A percentile compares a stretch with the other conserved stretches of the same genome.
Evolutionary conservation across 2,797 vertebrate genomes (phyloP).

Genomic region (Morelia viridis): DNA sequence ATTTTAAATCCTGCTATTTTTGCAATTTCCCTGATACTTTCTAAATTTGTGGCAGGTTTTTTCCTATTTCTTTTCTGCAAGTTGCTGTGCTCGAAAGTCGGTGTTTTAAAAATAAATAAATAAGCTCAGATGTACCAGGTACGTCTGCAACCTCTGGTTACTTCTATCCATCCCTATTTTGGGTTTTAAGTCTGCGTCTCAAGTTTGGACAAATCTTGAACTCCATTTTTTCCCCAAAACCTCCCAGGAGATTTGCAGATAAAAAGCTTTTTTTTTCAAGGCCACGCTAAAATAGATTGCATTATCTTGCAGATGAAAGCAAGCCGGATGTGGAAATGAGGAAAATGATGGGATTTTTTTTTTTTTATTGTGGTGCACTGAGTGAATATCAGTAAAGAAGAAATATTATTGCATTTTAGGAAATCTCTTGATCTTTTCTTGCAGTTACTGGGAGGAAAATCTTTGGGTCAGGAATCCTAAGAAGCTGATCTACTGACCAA

Average conservation of each 20-base stretch:
- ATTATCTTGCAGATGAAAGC: conserved; percentile 62
- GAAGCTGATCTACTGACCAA: neutral
- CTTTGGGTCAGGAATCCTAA: conserved; percentile 30
- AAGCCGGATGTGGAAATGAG: conserved; percentile 37
- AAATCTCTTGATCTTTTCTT: conserved; percentile 67
- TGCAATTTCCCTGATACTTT: too few species aligned
- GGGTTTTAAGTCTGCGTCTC: neutral
- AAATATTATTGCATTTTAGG: conserved; percentile 58
- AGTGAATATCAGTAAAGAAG: conserved; percentile 64
- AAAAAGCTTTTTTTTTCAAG: conserved; percentile 45
- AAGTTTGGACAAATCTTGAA: neutral
- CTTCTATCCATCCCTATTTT: neutral
- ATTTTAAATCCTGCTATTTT: too few species aligned
- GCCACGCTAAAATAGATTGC: conserved; percentile 56
- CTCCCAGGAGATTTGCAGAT: conserved; percentile 34
- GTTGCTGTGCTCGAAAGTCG: too few species aligned
- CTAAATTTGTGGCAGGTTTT: too few species aligned
- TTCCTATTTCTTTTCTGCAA: too few species aligned
- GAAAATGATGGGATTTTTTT: neutral
- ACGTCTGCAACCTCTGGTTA: neutral
- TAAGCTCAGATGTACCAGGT: neutral
- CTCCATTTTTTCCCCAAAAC: neutral
- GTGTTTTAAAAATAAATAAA: too few species aligned
- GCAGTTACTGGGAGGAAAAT: conserved; percentile 40
- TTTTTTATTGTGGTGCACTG: conserved; percentile 38